phyloP scores from a whole-genome alignment of 2,888 invertebrate species.

The Nomada ferruginata region DNA sequence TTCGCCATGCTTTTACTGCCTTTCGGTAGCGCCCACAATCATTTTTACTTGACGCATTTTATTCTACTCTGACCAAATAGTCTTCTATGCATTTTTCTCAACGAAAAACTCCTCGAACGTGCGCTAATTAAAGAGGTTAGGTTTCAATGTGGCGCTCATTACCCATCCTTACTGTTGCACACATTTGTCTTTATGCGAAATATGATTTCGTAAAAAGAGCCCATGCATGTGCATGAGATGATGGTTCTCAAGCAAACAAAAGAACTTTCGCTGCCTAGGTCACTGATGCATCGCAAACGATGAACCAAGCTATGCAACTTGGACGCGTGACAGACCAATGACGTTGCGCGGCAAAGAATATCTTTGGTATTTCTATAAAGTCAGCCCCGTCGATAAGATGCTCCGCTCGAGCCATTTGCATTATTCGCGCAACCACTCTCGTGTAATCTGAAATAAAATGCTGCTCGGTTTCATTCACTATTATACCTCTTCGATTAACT shows the following conservation, averaged over 20 bases:
- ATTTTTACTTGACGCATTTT: conserved; percentile 5
- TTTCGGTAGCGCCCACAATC: conserved; percentile 3
- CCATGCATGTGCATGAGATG: conserved; percentile 75
- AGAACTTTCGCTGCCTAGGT: conserved; percentile 80
- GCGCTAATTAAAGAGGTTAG: conserved; percentile 38
- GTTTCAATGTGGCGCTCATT: conserved; percentile 14
- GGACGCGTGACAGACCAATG: conserved; percentile 30
- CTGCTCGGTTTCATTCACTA: conserved; percentile 6
- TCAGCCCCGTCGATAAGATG: conserved; percentile 23
- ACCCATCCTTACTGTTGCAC: conserved; percentile 13
- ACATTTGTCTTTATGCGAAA: conserved; percentile 32
- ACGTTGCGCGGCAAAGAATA: conserved; percentile 42
- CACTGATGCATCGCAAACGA: conserved; percentile 70
- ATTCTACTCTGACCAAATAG: background rate
- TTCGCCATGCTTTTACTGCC: conserved; percentile 23
- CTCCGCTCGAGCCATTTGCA: conserved; percentile 29
- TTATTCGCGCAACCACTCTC: conserved; percentile 25
- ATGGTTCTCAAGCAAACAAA: conserved; percentile 77
- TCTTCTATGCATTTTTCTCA: background rate
- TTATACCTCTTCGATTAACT: conserved; percentile 2
- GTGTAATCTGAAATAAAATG: background rate
- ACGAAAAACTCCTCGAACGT: background rate
- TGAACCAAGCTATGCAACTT: conserved; percentile 53
- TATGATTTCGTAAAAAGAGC: conserved; percentile 69
- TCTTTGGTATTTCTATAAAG: conserved; percentile 41